Percentiles rank a stretch among this genome's conserved stretches.
Conservation (phyloP, 2,113 vertebrate genomes). For the Hymenochirus boettgeri region DNA sequence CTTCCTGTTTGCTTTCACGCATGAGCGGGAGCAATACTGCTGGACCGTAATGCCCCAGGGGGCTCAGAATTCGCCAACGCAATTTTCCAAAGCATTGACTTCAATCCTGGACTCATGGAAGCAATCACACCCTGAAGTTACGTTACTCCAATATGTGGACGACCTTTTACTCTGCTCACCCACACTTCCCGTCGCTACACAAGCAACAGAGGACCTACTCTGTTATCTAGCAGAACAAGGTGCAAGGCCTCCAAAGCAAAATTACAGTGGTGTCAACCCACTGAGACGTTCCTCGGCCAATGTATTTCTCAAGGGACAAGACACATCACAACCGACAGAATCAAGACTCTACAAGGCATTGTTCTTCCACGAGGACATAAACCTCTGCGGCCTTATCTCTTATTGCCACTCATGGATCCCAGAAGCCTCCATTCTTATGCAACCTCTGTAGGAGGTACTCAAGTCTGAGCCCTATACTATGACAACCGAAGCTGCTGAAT, state of each 20-base stretch:
- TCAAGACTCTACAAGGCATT: background rate
- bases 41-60: too few relatives aligned
- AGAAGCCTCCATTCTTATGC: background rate
- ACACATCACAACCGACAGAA: background rate
- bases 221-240: background rate
- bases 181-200: too few relatives aligned
- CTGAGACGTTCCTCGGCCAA: background rate
- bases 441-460: background rate
- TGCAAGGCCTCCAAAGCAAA: background rate
- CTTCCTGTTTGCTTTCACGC: background rate
- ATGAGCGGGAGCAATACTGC: background rate
- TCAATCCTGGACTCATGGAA: background rate
- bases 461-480: background rate
- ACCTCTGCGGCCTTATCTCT: background rate
- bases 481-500: too few relatives aligned
- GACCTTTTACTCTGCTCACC: background rate
- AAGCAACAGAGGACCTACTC: background rate
- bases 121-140: background rate
- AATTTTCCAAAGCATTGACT: background rate
- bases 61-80: too few relatives aligned
- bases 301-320: background rate
- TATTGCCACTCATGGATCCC: background rate
- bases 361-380: background rate
- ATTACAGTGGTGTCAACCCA: background rate
- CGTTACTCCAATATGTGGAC: slow-evolving; percentile 10